phyloP scores from a whole-genome alignment of 2,113 vertebrate species.

The Paradisaea rubra region DNA sequence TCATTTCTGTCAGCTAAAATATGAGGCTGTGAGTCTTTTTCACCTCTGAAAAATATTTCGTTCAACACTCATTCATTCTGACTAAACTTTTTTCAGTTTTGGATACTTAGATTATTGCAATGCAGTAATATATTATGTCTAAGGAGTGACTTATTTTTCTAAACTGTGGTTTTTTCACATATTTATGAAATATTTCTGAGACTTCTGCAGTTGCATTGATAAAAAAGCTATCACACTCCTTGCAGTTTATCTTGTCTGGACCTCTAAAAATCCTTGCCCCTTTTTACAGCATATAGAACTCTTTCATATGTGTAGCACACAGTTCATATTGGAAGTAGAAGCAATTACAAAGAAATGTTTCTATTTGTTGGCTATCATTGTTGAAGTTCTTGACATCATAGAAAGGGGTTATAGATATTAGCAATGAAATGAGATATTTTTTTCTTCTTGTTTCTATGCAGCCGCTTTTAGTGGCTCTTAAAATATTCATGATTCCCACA shows the following conservation, averaged over 20 bases:
- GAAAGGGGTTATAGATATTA: neutral
- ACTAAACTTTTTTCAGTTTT: neutral
- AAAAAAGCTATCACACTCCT: rapidly evolving
- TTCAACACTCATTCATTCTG: neutral
- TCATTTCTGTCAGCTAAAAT: neutral
- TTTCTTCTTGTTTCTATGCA: neutral
- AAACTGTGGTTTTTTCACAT: neutral
- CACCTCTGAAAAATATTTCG: neutral
- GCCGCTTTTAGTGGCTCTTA: neutral
- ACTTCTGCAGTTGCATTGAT: neutral
- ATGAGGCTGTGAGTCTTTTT: neutral
- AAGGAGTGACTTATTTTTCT: neutral
- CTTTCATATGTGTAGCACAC: neutral
- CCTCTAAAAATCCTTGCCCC: neutral
- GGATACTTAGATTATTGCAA: neutral
- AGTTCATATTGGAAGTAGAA: neutral
- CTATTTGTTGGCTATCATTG: neutral
- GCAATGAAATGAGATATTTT: neutral
- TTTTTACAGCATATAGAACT: neutral
- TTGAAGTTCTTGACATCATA: neutral
- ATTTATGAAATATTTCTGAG: neutral
- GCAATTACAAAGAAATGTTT: neutral
- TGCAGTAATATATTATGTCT: neutral
- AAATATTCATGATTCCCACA: slow-evolving; percentile 13
- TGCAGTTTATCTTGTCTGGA: neutral